Percentiles rank a stretch among this genome's conserved stretches.
Evolutionary conservation across 2,113 vertebrate genomes (phyloP).

Genomic region (Barnardius zonarius): DNA sequence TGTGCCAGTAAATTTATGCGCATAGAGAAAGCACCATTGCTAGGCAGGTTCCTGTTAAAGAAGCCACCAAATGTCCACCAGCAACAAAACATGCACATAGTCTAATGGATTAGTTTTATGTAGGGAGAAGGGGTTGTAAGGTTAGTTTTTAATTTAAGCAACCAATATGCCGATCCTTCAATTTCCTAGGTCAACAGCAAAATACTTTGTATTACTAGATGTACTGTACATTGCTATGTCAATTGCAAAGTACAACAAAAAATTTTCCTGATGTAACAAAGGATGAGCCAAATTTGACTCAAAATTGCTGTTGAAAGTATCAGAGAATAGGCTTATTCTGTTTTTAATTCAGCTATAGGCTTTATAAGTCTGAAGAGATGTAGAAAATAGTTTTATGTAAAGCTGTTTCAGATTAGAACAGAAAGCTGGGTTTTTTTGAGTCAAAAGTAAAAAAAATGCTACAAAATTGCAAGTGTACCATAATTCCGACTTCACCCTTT

Average conservation of each 20-base stretch:
- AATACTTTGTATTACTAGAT: not conserved
- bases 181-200: not conserved
- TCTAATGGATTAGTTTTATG: not conserved
- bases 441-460: not conserved
- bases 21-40: rapidly evolving
- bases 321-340: not conserved
- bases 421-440: not conserved
- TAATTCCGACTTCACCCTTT: not conserved
- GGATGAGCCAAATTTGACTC: not conserved
- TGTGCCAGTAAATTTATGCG: not conserved
- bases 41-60: not conserved
- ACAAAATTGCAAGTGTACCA: not conserved
- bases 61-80: not conserved
- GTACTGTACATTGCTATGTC: not conserved
- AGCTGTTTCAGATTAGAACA: not conserved
- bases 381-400: not conserved
- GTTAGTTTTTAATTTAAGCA: not conserved
- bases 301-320: not conserved
- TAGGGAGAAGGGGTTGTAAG: not conserved
- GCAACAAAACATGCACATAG: not conserved
- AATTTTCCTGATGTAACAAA: not conserved
- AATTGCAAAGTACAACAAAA: not conserved
- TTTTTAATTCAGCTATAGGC: not conserved
- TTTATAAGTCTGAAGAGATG: not conserved
- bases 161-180: not conserved